Percentiles rank a stretch among this genome's conserved stretches.
phyloP scores from a whole-genome alignment of 2,888 invertebrate genomes.

The Autographa gamma region DNA sequence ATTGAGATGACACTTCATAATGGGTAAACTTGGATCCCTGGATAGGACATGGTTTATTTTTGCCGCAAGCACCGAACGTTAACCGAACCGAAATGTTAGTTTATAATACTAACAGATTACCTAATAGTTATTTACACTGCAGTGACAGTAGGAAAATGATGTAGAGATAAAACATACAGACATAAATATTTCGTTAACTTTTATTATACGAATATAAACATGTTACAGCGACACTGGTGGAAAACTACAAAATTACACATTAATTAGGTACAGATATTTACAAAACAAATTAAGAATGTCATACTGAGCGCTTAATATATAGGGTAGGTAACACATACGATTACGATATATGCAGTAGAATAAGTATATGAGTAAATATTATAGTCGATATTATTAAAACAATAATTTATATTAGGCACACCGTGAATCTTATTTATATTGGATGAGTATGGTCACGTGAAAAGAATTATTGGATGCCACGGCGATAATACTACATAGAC shows the following conservation, averaged over 20 bases:
- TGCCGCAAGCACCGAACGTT: no score
- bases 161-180: conserved; percentile 46
- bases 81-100: no score
- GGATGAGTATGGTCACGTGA: conserved; percentile 53
- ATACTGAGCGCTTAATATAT: conserved; percentile 60
- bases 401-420: conserved; percentile 59
- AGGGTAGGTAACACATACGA: conserved; percentile 62
- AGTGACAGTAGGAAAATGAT: not conserved
- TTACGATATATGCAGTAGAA: conserved; percentile 34
- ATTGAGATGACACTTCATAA: no score
- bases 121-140: no score
- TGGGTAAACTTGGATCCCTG: no score
- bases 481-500: conserved; percentile 26
- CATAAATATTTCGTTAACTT: conserved; percentile 72
- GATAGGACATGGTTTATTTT: no score
- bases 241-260: conserved; percentile 82
- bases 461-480: conserved; percentile 48
- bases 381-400: conserved; percentile 39
- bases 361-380: conserved; percentile 39
- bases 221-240: conserved; percentile 83
- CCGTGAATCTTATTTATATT: conserved; percentile 54
- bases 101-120: no score
- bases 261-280: conserved; percentile 78
- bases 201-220: conserved; percentile 85
- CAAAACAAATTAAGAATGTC: conserved; percentile 61